These are phyloP conservation scores for Karalla daura DNA, from an alignment of 2,797 vertebrate genomes.

Conservation along the genomic window DNA sequence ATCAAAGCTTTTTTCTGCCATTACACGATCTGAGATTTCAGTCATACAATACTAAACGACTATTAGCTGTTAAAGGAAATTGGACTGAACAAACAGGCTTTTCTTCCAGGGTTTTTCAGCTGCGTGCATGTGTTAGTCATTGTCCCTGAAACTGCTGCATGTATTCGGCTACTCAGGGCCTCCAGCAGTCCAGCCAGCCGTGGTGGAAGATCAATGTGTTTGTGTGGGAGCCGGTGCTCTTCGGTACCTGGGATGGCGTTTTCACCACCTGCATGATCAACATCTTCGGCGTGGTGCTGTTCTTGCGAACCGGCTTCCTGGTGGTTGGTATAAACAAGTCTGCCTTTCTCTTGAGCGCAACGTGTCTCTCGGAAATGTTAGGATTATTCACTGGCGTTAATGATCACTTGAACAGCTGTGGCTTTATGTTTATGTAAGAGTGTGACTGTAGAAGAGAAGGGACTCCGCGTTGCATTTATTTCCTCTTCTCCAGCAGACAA, in stretches of 20 bases:
- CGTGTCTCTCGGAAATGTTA: too few relatives aligned
- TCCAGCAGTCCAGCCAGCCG: slow-evolving; percentile 84
- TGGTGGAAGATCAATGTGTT: slow-evolving; percentile 98
- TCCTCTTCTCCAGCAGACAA: not conserved
- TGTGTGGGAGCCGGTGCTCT: slow-evolving; percentile 96
- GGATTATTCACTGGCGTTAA: too few relatives aligned
- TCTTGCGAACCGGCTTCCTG: slow-evolving; percentile 95
- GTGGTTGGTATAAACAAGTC: slow-evolving; percentile 86
- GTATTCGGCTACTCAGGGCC: slow-evolving; percentile 63
- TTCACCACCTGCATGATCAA: slow-evolving; percentile 99
- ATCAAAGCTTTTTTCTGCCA: not conserved
- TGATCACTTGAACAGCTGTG: too few relatives aligned
- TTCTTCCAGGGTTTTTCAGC: too few relatives aligned
- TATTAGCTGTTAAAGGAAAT: too few relatives aligned
- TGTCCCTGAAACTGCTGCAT: too few relatives aligned
- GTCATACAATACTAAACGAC: too few relatives aligned
- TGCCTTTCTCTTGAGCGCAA: not conserved
- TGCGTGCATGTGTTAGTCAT: too few relatives aligned
- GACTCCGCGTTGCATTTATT: not conserved
- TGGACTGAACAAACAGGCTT: not conserved
- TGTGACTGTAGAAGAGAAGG: too few relatives aligned
- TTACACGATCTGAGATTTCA: not conserved
- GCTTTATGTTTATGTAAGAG: too few relatives aligned
- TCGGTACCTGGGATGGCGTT: slow-evolving; percentile 98
- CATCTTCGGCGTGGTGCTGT: slow-evolving; percentile 98